These are phyloP conservation scores for Orchesella cincta DNA, from an alignment of 1,140 invertebrate genomes.

Conservation along the genomic window DNA sequence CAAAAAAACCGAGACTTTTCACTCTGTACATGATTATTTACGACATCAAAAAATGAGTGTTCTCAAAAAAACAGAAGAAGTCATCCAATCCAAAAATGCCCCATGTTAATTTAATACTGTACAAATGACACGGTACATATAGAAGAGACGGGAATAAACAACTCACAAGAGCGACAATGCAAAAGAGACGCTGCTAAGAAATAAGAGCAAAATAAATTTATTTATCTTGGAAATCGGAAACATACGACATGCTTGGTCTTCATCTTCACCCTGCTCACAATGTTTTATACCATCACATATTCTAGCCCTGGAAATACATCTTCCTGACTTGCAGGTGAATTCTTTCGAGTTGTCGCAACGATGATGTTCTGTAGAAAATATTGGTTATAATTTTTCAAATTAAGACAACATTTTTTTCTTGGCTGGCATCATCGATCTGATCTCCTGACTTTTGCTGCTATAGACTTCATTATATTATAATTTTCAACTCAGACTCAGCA, in stretches of 20 bases:
- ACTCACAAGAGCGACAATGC: neutral
- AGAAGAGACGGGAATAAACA: neutral
- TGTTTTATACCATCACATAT: neutral
- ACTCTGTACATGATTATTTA: neutral
- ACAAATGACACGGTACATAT: neutral
- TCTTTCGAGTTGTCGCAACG: neutral
- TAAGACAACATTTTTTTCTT: no score
- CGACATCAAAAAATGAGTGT: neutral
- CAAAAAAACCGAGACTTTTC: no score
- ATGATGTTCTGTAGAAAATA: neutral
- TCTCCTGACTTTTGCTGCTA: no score
- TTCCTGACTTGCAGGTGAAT: neutral
- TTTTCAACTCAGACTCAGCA: neutral
- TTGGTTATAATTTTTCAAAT: neutral
- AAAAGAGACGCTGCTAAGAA: neutral
- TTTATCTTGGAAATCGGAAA: neutral
- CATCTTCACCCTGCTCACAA: conserved; percentile 4
- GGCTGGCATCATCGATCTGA: no score
- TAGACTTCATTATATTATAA: neutral
- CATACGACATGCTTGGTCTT: conserved; percentile 14
- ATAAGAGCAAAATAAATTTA: neutral
- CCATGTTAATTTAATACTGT: no score
- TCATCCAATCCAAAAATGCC: no score
- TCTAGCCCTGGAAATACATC: neutral
- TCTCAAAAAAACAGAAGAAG: no score